A percentile compares a stretch with the other conserved stretches of the same genome.
These are phyloP conservation scores for Montipora foliosa DNA, from an alignment of 64 coral and sea anemone genomes.

Conservation along the genomic window DNA sequence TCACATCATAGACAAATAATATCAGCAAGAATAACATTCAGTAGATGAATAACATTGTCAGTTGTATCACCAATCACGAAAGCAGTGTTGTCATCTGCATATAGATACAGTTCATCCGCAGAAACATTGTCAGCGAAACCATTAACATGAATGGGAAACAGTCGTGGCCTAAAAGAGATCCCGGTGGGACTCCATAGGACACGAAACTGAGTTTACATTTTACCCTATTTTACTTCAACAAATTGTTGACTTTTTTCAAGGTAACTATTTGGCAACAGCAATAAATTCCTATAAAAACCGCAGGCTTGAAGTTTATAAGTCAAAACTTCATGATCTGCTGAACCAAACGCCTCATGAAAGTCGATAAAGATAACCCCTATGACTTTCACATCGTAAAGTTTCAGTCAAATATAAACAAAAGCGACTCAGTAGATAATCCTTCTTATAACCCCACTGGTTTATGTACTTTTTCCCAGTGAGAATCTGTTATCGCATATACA, in stretches of 20 bases:
- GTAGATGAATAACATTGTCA: too few species aligned
- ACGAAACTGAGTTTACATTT: too few species aligned
- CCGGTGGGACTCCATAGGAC: too few species aligned
- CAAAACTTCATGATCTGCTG: constrained; percentile 3
- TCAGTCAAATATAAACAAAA: constrained; percentile 27
- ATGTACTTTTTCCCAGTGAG: not conserved
- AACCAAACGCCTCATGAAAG: not conserved
- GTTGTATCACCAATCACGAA: too few species aligned
- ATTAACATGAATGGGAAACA: too few species aligned
- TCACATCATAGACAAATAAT: too few species aligned
- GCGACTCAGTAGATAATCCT: constrained; percentile 21
- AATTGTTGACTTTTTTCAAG: not conserved
- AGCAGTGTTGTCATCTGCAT: too few species aligned
- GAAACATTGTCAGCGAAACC: too few species aligned
- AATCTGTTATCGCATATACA: not conserved
- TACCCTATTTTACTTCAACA: not conserved
- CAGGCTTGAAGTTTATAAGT: constrained; percentile 33
- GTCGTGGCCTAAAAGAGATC: too few species aligned
- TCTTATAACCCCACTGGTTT: constrained; percentile 37
- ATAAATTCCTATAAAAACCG: too few species aligned
- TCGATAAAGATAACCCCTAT: not conserved
- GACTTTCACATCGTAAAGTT: constrained; percentile 11
- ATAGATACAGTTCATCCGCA: too few species aligned
- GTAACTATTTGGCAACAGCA: not conserved
- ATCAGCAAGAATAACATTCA: too few species aligned